Percentiles rank a stretch among this genome's conserved stretches.
phyloP scores from a whole-genome alignment of 1,140 invertebrate genomes.

The Dreissena polymorpha region DNA sequence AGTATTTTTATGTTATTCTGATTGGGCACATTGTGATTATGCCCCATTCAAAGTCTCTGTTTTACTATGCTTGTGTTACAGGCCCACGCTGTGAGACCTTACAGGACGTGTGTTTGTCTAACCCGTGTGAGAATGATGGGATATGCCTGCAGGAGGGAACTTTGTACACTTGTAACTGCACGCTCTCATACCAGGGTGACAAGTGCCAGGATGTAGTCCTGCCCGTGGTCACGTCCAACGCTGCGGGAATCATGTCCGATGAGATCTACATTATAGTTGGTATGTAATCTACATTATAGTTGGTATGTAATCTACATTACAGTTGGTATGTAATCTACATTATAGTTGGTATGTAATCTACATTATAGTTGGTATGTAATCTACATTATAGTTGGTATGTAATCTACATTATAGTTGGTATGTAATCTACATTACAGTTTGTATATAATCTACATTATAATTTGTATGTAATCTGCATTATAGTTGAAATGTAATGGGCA shows the following conservation, averaged over 20 bases:
- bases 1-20: no score
- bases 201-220: constrained; percentile 74
- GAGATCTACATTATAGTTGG: constrained; percentile 73
- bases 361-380: no score
- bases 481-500: constrained; percentile 62
- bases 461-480: constrained; percentile 73
- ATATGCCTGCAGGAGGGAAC: constrained; percentile 82
- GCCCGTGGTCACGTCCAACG: constrained; percentile 84
- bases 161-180: constrained; percentile 77
- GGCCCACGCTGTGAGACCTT: constrained; percentile 73
- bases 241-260: constrained; percentile 65
- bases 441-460: constrained; percentile 70
- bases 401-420: no score
- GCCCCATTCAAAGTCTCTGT: no score
- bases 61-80: constrained; percentile 47
- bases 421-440: no score
- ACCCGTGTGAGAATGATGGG: constrained; percentile 80
- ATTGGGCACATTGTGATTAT: no score
- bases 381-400: no score
- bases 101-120: constrained; percentile 65
- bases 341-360: no score
- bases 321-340: no score
- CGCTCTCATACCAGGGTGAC: constrained; percentile 59
- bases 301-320: no score
- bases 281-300: constrained; percentile 11